Evolutionary conservation across 2,797 vertebrate genomes (phyloP), one percentile per base, ranked within the genome.

Genomic region (Muraenolepis orangiensis): DNA sequence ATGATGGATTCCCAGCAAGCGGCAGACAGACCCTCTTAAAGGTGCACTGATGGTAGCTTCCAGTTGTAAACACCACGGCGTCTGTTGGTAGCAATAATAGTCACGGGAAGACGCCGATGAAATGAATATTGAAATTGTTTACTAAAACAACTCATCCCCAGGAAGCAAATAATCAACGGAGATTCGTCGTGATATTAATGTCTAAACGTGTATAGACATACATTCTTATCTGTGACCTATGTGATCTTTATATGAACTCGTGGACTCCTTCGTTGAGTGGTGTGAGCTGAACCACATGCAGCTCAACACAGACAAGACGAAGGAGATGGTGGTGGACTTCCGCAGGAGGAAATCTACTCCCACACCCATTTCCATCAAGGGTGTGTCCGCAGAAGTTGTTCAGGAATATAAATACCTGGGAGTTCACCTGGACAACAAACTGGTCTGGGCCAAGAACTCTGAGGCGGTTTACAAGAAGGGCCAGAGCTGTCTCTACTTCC

Each of bases 1-100:
- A 82, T 94, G 93, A 97, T 92, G 82, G 91, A 96, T 96, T 93
- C 89, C 74, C 82, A 78, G 16, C 68, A 23, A 34, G 26, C 74
- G 69, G 70, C 82, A 76, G 80, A 81, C 72, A 26, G 75, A 36
- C 42, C 3, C 31, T 51, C 77, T 81, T 69, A 78, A 83, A 82
- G 79, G 74, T 77, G 69, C 66, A 30, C 72, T 30, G 71, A 72
- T 73, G 76, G 76, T 23, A 32, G 76, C 38, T 30, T 67, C 8
- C 46, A 51, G 46, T 51, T 51, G 46, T 51, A 51, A 51, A 20
- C 46, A 51, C 46, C 46, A 20, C 6, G 18, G 32, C 32, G 46
- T 51, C 5, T 51, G 4, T 51, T 40, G 38, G 38, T 40, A 71
- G 6, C 4, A 51, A 30, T 14, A 20, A 16, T n/a, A 30, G 30